Evolutionary conservation across 1,140 invertebrate genomes (phyloP), one percentile per base, ranked within the genome.

Genomic region (Drosophila oshimai): DNA sequence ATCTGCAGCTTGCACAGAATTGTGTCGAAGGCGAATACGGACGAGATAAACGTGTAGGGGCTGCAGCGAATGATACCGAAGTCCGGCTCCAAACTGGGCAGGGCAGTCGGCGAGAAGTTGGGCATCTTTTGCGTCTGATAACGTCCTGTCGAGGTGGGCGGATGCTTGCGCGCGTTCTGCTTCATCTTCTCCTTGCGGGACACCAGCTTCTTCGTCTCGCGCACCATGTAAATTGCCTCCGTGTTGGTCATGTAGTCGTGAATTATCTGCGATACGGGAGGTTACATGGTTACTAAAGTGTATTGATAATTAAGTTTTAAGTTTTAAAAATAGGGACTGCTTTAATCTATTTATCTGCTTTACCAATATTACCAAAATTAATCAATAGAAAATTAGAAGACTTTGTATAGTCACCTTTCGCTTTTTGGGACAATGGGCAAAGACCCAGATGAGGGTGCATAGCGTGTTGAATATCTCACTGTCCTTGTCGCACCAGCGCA

Each of bases 401-500:
- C n/a, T n/a, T n/a, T 12, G 2, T 3, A 6, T 17, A 53, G 60
- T 84, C 87, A 93, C 93, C 90, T 90, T 78, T 73, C 90, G 91
- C 36, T 92, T 91, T 22, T 87, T 77, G n/a, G 92, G 90, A 45
- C 93, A 93, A 78, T 94, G 93, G 1, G 92, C 91, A 81, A 94
- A 94, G 10, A 94, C 84, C 94, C 94, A 95, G 20, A 94, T 79
- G 12, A 94, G 92, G 0, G 94, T 94, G 31, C 93, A 93, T 6
- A 94, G 77, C 12, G 93, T 92, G 51, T 93, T 92, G 53, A 94
- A 94, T 26, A 94, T 80, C 13, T 92, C 90, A 10, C 91, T 91
- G 65, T 94, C 93, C 64, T 94, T 94, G 57, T 94, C 94, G 75
- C 93, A 94, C 91, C 93, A 94, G 29, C 93, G 92, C 74, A 92